Percentiles rank a stretch among this genome's conserved stretches.
Evolutionary conservation across 2,113 vertebrate species (phyloP).

Genomic region (Sus scrofa): DNA sequence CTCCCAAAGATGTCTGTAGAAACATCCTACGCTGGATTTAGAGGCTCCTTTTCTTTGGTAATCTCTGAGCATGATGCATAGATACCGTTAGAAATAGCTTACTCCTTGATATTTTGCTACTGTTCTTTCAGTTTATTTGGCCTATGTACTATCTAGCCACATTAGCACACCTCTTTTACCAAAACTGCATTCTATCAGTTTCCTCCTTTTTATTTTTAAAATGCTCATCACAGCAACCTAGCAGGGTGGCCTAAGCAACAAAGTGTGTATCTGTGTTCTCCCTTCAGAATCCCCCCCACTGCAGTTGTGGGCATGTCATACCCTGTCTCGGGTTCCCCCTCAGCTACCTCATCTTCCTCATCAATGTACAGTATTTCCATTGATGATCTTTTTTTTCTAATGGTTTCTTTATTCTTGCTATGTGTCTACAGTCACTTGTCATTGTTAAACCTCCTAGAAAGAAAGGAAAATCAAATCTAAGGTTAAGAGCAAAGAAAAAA

Average conservation of each 20-base stretch:
- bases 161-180: constrained; percentile 26
- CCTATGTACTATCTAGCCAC: background rate
- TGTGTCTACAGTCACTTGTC: constrained; percentile 5
- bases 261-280: background rate
- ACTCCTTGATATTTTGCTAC: background rate
- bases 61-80: background rate
- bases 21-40: background rate
- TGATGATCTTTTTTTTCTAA: constrained; percentile 22
- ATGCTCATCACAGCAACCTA: background rate
- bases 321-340: background rate
- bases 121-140: background rate
- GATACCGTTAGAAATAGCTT: background rate
- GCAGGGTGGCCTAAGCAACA: background rate
- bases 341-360: background rate
- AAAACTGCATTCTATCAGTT: background rate
- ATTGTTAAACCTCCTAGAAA: constrained; percentile 1
- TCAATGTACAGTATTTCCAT: background rate
- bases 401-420: constrained; percentile 34
- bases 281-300: background rate
- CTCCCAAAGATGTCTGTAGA: background rate
- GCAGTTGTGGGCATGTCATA: background rate
- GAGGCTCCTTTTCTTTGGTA: background rate
- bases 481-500: constrained; percentile 28
- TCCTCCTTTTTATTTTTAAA: constrained; percentile 35
- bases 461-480: constrained; percentile 46